Conservation (phyloP, 23 tunicate species). For the Styela clava region DNA sequence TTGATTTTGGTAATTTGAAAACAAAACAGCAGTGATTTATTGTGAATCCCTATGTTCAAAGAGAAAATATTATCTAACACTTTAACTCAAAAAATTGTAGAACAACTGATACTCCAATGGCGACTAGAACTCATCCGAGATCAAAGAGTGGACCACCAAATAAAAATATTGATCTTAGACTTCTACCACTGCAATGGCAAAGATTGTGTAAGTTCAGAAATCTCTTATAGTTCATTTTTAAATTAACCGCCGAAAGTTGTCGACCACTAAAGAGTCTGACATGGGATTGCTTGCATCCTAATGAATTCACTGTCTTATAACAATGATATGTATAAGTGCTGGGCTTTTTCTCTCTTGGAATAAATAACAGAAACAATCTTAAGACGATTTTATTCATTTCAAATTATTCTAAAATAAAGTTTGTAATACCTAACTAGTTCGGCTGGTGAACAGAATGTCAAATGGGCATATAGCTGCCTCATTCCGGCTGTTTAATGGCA, state of each 20-base stretch:
- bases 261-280: background rate
- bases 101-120: background rate
- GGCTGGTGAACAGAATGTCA: too few relatives aligned
- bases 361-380: background rate
- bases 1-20: too few relatives aligned
- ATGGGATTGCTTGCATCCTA: background rate
- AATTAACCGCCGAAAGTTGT: background rate
- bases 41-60: too few relatives aligned
- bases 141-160: slow-evolving; percentile 14
- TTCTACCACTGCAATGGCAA: slow-evolving; percentile 57
- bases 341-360: slow-evolving; percentile 1
- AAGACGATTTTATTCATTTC: too few relatives aligned
- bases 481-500: too few relatives aligned
- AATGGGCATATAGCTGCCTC: too few relatives aligned
- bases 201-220: slow-evolving; percentile 38
- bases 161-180: slow-evolving; percentile 20
- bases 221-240: background rate
- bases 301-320: background rate
- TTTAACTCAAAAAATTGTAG: too few relatives aligned
- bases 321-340: too few relatives aligned
- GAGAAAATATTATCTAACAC: too few relatives aligned
- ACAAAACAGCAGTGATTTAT: too few relatives aligned
- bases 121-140: background rate
- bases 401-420: too few relatives aligned
- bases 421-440: too few relatives aligned